Percentiles rank a stretch among this genome's conserved stretches.
Conservation (phyloP, 2,113 vertebrate species). For the Talpa occidentalis region DNA sequence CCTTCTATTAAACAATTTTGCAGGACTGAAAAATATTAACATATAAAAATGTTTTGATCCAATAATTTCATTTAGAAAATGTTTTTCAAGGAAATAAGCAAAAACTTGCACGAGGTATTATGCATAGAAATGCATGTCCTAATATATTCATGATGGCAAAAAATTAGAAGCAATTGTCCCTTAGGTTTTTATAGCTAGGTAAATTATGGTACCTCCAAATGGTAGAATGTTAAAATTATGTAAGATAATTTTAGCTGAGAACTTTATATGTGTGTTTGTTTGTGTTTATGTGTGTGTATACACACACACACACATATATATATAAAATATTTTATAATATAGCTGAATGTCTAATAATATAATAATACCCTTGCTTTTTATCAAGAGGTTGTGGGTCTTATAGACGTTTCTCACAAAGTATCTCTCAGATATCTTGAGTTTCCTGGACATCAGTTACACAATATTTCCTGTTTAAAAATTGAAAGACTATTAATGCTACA, state of each 20-base stretch:
- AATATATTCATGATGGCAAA: not conserved
- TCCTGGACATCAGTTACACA: not conserved
- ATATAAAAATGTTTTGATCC: not conserved
- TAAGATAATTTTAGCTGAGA: not conserved
- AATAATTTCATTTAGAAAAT: not conserved
- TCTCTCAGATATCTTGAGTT: not conserved
- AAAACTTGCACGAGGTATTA: not conserved
- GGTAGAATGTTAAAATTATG: not conserved
- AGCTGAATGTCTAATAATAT: not conserved
- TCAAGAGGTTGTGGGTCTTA: not conserved
- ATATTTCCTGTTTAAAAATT: not conserved
- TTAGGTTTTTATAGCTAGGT: not conserved
- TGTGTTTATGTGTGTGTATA: no score
- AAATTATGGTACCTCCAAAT: not conserved
- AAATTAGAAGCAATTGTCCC: not conserved
- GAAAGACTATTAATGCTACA: not conserved
- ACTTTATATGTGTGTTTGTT: no score
- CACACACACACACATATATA: no score
- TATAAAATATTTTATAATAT: not conserved
- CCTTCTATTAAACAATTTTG: not conserved
- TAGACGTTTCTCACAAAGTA: not conserved
- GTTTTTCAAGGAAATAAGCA: constrained; percentile 31
- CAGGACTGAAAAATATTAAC: constrained; percentile 16
- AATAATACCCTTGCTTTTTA: constrained; percentile 14
- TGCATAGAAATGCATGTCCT: not conserved